Evolutionary conservation across 2,888 invertebrate species (phyloP), one percentile per base, ranked within the genome.

Genomic region (Lagria hirta): DNA sequence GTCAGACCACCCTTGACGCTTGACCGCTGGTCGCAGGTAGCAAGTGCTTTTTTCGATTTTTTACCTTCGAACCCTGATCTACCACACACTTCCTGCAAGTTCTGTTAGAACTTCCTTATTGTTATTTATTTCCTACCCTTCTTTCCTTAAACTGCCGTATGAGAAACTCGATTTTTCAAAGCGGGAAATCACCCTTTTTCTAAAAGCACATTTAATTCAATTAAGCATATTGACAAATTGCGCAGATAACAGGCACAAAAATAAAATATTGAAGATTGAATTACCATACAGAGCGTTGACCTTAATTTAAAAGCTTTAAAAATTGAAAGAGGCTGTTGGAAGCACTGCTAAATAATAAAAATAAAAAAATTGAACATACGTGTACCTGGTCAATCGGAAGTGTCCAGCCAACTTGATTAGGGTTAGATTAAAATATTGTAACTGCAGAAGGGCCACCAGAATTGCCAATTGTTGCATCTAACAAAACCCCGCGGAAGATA

Each of bases 31-130:
- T 54, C 62, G 48, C 59, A 64, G 62, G 62, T 63, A 63, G 14
- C 29, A 12, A 33, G 34, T 37, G 37, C 33, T n/a, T n/a, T n/a
- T n/a, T n/a, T n/a, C n/a, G n/a, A n/a, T n/a, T n/a, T 38, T 54
- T 57, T 58, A 63, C 60, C 60, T 61, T 55, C 62, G 55, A 59
- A 58, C 62, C 61, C 55, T 55, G 55, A 55, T 54, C 58, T 57
- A 55, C 57, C 59, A 57, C 57, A 52, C 49, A 41, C 38, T 51
- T 49, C 38, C 49, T 55, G 51, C 55, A 51, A 46, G n/a, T n/a
- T n/a, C n/a, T n/a, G n/a, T 52, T 58, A 28, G 20, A 20, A 23
- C 29, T 38, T 33, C 28, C 34, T 43, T 30, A 29, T 46, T 48
- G 48, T 49, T 44, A 45, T 44, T 44, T 37, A 18, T 10, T n/a